phyloP scores from a whole-genome alignment of 2,797 vertebrate genomes.

The Percopsis omiscomaycus region DNA sequence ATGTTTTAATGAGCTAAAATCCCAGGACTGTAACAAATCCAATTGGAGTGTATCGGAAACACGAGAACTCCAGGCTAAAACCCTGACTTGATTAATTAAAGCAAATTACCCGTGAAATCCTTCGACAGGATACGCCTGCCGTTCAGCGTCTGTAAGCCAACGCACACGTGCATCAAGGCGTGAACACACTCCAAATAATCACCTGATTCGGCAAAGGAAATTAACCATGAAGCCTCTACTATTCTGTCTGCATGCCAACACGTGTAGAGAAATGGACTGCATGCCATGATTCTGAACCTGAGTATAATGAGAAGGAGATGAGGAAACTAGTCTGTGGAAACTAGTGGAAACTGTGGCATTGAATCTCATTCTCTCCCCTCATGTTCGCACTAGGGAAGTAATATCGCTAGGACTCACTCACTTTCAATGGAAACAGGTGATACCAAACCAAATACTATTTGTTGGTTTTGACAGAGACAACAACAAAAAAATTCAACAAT shows the following conservation, averaged over 20 bases:
- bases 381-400: too few relatives aligned
- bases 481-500: too few relatives aligned
- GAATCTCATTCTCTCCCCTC: too few relatives aligned
- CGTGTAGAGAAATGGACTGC: too few relatives aligned
- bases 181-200: constrained; percentile 26
- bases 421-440: not conserved
- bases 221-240: constrained; percentile 27
- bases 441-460: too few relatives aligned
- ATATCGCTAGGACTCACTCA: too few relatives aligned
- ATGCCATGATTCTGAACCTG: not conserved
- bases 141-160: not conserved
- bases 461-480: too few relatives aligned
- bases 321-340: too few relatives aligned
- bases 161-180: not conserved
- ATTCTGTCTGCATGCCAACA: not conserved
- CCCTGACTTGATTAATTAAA: constrained; percentile 21
- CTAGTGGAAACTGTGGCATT: too few relatives aligned
- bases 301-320: too few relatives aligned
- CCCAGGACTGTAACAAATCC: not conserved
- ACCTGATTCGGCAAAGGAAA: constrained; percentile 16
- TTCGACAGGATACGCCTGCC: constrained; percentile 1
- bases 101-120: constrained; percentile 37
- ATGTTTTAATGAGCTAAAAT: not conserved
- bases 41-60: not conserved
- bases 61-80: constrained; percentile 9